These are phyloP conservation scores for Aleiodes sp. DNA, from an alignment of 1,140 invertebrate species.

Conservation along the genomic window DNA sequence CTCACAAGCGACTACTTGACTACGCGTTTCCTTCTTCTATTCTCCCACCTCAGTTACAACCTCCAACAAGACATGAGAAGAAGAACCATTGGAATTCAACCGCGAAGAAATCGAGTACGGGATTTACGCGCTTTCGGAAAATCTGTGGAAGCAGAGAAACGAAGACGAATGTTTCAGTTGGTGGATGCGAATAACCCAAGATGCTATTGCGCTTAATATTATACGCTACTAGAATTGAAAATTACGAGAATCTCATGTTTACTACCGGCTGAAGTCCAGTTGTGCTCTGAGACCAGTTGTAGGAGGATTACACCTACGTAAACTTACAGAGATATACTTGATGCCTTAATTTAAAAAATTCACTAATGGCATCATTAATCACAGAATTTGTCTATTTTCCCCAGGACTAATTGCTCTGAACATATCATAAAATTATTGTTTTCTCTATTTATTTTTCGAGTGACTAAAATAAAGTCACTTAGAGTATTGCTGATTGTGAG, in stretches of 20 bases:
- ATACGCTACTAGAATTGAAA: background rate
- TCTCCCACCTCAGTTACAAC: conserved; percentile 1
- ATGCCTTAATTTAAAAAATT: background rate
- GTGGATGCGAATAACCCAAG: background rate
- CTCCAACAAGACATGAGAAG: background rate
- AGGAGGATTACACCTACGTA: background rate
- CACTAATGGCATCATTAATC: background rate
- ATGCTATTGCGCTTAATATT: background rate
- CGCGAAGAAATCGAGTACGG: background rate
- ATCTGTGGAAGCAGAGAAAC: background rate
- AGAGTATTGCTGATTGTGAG: conserved; percentile 4
- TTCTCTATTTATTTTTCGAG: background rate
- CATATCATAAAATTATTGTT: background rate
- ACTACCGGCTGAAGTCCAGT: background rate
- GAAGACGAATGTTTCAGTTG: background rate
- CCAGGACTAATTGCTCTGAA: background rate
- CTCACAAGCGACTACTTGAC: conserved; percentile 5
- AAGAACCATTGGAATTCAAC: conserved; percentile 8
- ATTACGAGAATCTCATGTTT: background rate
- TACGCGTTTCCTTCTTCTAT: conserved; percentile 8
- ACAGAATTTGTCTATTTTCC: background rate
- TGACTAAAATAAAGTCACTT: background rate
- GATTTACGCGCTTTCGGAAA: conserved; percentile 11
- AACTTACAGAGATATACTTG: background rate
- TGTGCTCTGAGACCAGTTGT: background rate